Conservation (phyloP, 2,888 invertebrate genomes). For the Thumatha senex region DNA sequence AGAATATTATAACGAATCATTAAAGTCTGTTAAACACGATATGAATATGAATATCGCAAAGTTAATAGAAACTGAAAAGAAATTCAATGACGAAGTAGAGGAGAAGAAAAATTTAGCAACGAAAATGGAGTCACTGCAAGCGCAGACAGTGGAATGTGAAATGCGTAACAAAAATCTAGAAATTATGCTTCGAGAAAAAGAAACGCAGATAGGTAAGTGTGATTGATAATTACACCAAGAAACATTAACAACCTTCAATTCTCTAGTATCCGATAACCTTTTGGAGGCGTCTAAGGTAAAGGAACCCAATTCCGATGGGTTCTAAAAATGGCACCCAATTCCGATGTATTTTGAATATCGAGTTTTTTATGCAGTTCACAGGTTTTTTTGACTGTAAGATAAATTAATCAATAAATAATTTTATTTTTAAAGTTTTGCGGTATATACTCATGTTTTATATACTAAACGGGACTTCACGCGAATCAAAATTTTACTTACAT, state of each 20-base stretch:
- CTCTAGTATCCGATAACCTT: too few species aligned
- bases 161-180: conserved; percentile 42
- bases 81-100: conserved; percentile 51
- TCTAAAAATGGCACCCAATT: too few species aligned
- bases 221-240: not conserved
- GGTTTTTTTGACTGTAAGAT: too few species aligned
- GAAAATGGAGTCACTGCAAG: conserved; percentile 49
- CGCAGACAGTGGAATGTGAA: conserved; percentile 55
- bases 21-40: conserved; percentile 54
- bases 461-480: too few species aligned
- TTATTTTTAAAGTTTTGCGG: too few species aligned
- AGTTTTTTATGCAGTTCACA: too few species aligned
- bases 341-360: too few species aligned
- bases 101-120: conserved; percentile 49
- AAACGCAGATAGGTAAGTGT: conserved; percentile 43
- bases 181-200: conserved; percentile 43
- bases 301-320: too few species aligned
- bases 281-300: too few species aligned
- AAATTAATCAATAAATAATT: too few species aligned
- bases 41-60: conserved; percentile 50
- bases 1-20: conserved; percentile 57
- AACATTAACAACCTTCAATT: not conserved
- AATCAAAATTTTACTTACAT: too few species aligned
- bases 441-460: too few species aligned
- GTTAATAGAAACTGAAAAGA: conserved; percentile 60